phyloP scores from a whole-genome alignment of 2,113 vertebrate genomes.

The Phasianus colchicus region DNA sequence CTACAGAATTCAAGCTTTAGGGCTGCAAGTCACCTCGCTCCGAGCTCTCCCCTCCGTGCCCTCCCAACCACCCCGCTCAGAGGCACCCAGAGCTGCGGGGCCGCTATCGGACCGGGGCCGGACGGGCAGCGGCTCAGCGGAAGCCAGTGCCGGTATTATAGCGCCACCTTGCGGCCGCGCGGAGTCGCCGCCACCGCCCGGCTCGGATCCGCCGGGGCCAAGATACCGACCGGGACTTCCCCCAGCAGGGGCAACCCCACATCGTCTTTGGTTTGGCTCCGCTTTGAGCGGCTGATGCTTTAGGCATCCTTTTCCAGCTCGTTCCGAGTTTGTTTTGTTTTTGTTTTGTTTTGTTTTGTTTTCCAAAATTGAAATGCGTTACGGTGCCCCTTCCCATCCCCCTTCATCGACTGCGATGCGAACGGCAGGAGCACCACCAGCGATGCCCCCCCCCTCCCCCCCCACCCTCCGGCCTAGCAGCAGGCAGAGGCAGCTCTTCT shows the following conservation, averaged over 20 bases:
- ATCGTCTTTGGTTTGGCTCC: conserved; percentile 70
- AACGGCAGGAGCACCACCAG: background rate
- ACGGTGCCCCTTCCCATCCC: background rate
- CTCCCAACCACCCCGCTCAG: background rate
- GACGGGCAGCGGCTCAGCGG: too few relatives aligned
- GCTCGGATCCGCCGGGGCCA: background rate
- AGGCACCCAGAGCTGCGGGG: background rate
- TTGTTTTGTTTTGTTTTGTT: background rate
- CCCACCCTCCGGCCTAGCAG: background rate
- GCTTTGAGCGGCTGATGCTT: background rate
- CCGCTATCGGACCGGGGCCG: conserved; percentile 15
- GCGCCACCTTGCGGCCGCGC: conserved; percentile 74
- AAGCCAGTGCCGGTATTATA: conserved; percentile 43
- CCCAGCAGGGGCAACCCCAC: conserved; percentile 1
- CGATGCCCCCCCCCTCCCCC: background rate
- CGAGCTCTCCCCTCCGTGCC: background rate
- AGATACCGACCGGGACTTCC: conserved; percentile 57
- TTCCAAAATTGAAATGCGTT: background rate
- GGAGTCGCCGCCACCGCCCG: background rate
- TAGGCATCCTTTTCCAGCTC: background rate
- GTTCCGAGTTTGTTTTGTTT: background rate
- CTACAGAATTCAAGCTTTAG: background rate
- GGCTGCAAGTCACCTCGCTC: background rate
- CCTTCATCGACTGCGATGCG: background rate
- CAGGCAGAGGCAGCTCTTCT: background rate